Conservation (phyloP, 2,888 invertebrate genomes). For the Tenthredo distinguenda region DNA sequence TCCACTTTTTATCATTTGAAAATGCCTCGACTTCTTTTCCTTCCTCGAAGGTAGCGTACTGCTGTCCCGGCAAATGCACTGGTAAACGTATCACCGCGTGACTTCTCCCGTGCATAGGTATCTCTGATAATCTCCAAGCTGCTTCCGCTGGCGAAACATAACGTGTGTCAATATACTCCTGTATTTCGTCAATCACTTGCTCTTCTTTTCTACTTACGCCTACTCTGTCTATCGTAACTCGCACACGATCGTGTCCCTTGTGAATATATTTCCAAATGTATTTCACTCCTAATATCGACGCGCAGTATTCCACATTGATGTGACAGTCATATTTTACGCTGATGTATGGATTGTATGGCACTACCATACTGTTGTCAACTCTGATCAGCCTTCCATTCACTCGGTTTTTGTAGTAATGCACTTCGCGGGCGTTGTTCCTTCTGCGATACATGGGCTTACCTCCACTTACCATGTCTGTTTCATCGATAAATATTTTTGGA, state of each 20-base stretch:
- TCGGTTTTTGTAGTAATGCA: not conserved
- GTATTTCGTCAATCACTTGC: slow-evolving; percentile 65
- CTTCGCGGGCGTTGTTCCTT: slow-evolving; percentile 47
- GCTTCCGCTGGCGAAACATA: slow-evolving; percentile 72
- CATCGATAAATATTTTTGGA: slow-evolving; percentile 59
- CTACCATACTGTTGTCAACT: slow-evolving; percentile 66
- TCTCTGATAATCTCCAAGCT: not conserved
- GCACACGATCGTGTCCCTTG: slow-evolving; percentile 57
- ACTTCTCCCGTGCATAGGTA: too few relatives aligned
- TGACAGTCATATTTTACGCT: slow-evolving; percentile 58
- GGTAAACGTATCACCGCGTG: too few relatives aligned
- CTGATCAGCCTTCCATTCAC: not conserved
- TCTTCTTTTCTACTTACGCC: not conserved
- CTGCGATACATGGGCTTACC: slow-evolving; percentile 58
- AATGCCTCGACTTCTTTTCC: slow-evolving; percentile 53
- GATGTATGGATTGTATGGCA: slow-evolving; percentile 62
- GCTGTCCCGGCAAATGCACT: too few relatives aligned
- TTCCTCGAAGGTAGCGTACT: not conserved
- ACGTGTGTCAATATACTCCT: slow-evolving; percentile 66
- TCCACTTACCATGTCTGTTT: slow-evolving; percentile 53
- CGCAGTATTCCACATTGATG: slow-evolving; percentile 61
- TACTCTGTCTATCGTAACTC: slow-evolving; percentile 45
- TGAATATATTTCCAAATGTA: slow-evolving; percentile 62
- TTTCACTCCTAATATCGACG: slow-evolving; percentile 58
- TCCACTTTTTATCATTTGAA: slow-evolving; percentile 28